These are phyloP conservation scores for Botia kubotai DNA, from an alignment of 2,797 vertebrate genomes.

Conservation along the genomic window DNA sequence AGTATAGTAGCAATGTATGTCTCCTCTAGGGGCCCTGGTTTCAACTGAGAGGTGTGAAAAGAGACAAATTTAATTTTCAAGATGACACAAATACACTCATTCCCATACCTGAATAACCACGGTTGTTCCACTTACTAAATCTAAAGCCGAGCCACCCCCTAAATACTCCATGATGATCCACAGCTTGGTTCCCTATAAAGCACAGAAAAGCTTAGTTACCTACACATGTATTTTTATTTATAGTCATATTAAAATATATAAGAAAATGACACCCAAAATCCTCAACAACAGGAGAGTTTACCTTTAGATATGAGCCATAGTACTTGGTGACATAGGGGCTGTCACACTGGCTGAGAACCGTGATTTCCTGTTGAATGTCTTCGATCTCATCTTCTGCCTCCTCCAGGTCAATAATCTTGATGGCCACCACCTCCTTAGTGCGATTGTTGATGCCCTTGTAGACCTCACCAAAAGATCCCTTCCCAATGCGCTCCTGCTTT, in stretches of 20 bases:
- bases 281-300: constrained; percentile 42
- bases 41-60: constrained; percentile 72
- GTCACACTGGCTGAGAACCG: constrained; percentile 88
- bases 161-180: constrained; percentile 93
- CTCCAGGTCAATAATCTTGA: constrained; percentile 90
- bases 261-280: not conserved
- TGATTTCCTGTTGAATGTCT: constrained; percentile 90
- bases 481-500: constrained; percentile 86
- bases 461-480: constrained; percentile 87
- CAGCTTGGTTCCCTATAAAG: constrained; percentile 83
- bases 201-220: constrained; percentile 69
- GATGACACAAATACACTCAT: not conserved
- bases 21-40: constrained; percentile 86
- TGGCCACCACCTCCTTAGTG: constrained; percentile 87
- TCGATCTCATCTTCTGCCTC: constrained; percentile 90
- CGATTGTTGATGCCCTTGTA: constrained; percentile 90
- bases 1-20: constrained; percentile 89
- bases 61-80: not conserved
- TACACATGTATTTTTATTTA: not conserved
- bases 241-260: too few relatives aligned
- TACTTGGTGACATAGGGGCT: constrained; percentile 88
- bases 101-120: not conserved
- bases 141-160: constrained; percentile 87
- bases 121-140: constrained; percentile 78
- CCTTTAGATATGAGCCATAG: constrained; percentile 89